Base-by-base conservation (phyloP, 2,797 vertebrate genomes). In the Betta splendens region DNA sequence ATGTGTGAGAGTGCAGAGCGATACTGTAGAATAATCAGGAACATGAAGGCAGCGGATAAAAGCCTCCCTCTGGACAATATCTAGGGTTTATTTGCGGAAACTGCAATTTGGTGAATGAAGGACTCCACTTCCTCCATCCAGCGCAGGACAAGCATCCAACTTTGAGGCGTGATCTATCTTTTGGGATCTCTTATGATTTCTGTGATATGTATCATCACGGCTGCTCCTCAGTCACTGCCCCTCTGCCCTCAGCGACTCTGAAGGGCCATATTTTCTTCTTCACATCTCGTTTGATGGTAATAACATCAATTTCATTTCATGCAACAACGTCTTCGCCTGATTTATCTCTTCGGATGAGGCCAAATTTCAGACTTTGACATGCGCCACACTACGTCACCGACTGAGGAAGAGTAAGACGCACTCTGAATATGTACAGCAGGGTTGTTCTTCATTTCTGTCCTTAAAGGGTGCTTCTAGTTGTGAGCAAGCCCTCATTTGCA, bases 11-110 rank as follows among this genome's bases (percentile, higher is more conserved):
- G n/a, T n/a, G 60, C 73, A 69, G 45, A 53, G 70, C 60, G 59
- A 54, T 23, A 25, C 57, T n/a, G n/a, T n/a, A n/a, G n/a, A 58
- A 54, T 67, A 68, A 79, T 77, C 51, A 56, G 59, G 68, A 61
- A 57, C 68, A 75, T 2, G 23, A 52, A 62, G 25, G 60, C 20
- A 1, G 29, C 2, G 59, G 62, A 77, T 79, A 57, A 79, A 72
- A 78, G 65, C 64, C 70, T 47, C 43, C 76, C 38, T 54, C 50
- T 67, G 64, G 59, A 66, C 64, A 70, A 60, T 23, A 29, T 40
- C 50, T 64, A 32, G 25, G 54, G 60, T 71, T 76, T 81, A 68
- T 63, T 69, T 46, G 26, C 65, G 38, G 44, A 73, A 82, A 78
- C 42, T 59, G 38, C 39, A 37, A 20, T 72, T 77, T 62, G 40